Base-by-base conservation (phyloP, 2,888 invertebrate genomes). In the Lamellibrachia satsuma region DNA sequence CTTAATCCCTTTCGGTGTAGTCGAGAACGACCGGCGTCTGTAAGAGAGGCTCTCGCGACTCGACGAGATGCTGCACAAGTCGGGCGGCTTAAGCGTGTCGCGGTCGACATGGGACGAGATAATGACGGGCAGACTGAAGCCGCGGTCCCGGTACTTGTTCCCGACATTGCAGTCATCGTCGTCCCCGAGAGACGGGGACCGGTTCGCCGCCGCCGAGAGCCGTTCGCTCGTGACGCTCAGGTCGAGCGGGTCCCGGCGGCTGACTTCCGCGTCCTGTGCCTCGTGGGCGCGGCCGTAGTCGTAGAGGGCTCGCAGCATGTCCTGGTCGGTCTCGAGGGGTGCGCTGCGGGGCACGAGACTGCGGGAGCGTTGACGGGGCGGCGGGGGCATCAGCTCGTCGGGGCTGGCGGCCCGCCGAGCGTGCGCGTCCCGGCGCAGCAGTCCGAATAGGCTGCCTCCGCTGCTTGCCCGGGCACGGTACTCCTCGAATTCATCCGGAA, bases 1-100 rank as follows among this genome's bases (percentile, higher is more conserved):
- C 51, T 93, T 91, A 51, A 93, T 93, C 51, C 98, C 98, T 96
- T 98, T 98, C 96, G 98, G 98, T 52, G 98, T 99, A 95, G 99
- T 99, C 95, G 98, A 98, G 97, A 99, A 99, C 97, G 99, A 99
- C 94, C 99, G 52, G 52, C 93, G 92, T 11, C 93, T 75, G 90
- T 93, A 93, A 27, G 92, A 90, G n/a, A 90, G 60, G n/a, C 75
- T 91, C 60, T 52, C 39, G 27, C 75, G 91, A 52, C 91, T 90
- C 57, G 92, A 75, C 9, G 92, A 92, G 27, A 60, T 90, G 90
- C 52, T 90, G 27, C 15, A 52, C 93, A 52, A 93, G 52, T 60
- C 60, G 51, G 91, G 93, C 92, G 60, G 91, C 55, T 90, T 90
- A 7, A 92, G 57, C 55, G 57, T 90, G 93, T 90, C 92, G 92